These are phyloP conservation scores for Arge pagana DNA, from an alignment of 2,888 invertebrate species.

Conservation along the genomic window DNA sequence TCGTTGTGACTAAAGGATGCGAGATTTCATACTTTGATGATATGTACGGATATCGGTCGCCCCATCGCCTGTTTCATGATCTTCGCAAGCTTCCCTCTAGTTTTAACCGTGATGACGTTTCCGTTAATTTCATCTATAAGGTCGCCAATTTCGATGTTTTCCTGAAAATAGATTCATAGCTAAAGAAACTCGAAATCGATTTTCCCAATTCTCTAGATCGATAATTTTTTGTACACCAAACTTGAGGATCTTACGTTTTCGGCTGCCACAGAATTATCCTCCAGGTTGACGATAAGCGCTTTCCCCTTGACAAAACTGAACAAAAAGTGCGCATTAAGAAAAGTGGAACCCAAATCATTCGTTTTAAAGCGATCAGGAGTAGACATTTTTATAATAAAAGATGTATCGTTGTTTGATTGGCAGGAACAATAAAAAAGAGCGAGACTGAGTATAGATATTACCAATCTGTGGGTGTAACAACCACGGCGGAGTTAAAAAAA, in stretches of 20 bases:
- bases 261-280: constrained; percentile 65
- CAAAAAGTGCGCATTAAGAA: constrained; percentile 26
- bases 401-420: constrained; percentile 1
- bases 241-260: constrained; percentile 63
- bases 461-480: no score
- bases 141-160: constrained; percentile 66
- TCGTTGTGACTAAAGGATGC: no score
- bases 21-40: constrained; percentile 61
- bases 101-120: constrained; percentile 58
- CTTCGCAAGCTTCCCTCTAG: constrained; percentile 59
- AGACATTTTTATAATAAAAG: constrained; percentile 7
- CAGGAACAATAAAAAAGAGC: no score
- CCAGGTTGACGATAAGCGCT: constrained; percentile 64
- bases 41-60: constrained; percentile 59
- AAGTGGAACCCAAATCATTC: no score
- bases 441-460: no score
- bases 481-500: no score
- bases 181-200: constrained; percentile 14
- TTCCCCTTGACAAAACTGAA: constrained; percentile 64
- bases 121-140: constrained; percentile 68
- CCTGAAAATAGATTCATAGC: constrained; percentile 52
- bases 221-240: not conserved
- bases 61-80: constrained; percentile 60
- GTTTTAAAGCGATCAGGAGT: no score
- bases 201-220: not conserved